phyloP scores from a whole-genome alignment of 2,797 vertebrate genomes.

The Anableps anableps region DNA sequence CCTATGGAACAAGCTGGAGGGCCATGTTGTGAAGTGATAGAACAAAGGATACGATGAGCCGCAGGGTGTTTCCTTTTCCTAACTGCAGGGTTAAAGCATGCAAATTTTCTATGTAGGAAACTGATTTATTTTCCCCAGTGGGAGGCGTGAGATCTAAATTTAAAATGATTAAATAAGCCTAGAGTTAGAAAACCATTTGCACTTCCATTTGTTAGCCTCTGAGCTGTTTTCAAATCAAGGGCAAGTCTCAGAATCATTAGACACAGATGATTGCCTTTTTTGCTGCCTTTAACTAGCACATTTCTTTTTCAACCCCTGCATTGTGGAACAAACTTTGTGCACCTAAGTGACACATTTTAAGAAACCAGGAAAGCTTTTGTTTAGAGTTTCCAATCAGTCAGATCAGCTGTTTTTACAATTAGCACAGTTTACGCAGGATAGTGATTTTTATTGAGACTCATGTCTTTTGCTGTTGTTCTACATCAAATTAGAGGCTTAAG shows the following conservation, averaged over 20 bases:
- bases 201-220: slow-evolving; percentile 71
- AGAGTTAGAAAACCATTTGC: slow-evolving; percentile 72
- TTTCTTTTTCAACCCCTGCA: slow-evolving; percentile 46
- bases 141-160: slow-evolving; percentile 77
- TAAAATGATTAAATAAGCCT: slow-evolving; percentile 77
- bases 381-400: slow-evolving; percentile 18
- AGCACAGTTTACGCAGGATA: slow-evolving; percentile 9
- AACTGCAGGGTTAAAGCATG: slow-evolving; percentile 66
- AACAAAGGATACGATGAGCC: slow-evolving; percentile 36
- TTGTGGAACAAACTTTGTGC: slow-evolving; percentile 24
- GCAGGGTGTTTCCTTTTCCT: slow-evolving; percentile 23
- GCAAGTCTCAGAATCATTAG: slow-evolving; percentile 71
- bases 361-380: slow-evolving; percentile 18
- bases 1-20: slow-evolving; percentile 36
- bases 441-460: slow-evolving; percentile 23
- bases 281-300: slow-evolving; percentile 46
- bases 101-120: slow-evolving; percentile 66
- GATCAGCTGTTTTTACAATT: slow-evolving; percentile 15
- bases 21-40: slow-evolving; percentile 39
- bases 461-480: slow-evolving; percentile 14
- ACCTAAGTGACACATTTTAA: slow-evolving; percentile 29
- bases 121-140: slow-evolving; percentile 71
- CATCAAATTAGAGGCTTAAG: slow-evolving; percentile 17
- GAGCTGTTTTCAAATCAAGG: slow-evolving; percentile 76
- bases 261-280: slow-evolving; percentile 62